These are phyloP conservation scores for Acanthosoma haemorrhoidale DNA, from an alignment of 2,888 invertebrate species.

Conservation along the genomic window DNA sequence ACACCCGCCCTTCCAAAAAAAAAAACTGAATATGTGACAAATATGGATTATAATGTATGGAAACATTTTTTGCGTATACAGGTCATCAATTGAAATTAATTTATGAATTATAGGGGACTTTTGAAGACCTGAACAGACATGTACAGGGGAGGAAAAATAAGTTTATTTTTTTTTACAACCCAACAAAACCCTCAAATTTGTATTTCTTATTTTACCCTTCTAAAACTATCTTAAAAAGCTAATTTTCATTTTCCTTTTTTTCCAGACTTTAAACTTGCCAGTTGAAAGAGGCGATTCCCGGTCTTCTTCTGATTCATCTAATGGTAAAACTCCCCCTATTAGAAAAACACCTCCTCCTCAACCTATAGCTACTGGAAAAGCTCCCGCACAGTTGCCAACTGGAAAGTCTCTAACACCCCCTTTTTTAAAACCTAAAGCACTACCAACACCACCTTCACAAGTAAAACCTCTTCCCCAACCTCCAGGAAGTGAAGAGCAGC, in stretches of 20 bases:
- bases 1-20: no score
- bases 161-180: no score
- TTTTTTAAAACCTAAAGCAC: conserved; percentile 26
- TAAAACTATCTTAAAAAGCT: not conserved
- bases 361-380: conserved; percentile 48
- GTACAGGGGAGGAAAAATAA: no score
- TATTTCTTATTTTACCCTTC: not conserved
- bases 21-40: no score
- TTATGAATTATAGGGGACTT: no score
- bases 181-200: no score
- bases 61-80: no score
- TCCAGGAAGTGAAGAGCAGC: conserved; percentile 56
- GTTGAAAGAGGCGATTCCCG: conserved; percentile 72
- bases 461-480: conserved; percentile 45
- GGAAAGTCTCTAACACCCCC: conserved; percentile 42
- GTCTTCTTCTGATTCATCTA: conserved; percentile 65
- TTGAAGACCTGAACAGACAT: no score
- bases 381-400: conserved; percentile 41
- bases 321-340: conserved; percentile 45
- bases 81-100: no score
- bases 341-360: conserved; percentile 46
- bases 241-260: conserved; percentile 43
- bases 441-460: conserved; percentile 40
- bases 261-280: conserved; percentile 80
- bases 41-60: no score